These are phyloP conservation scores for Blastobasis adustella DNA, from an alignment of 2,888 invertebrate species.

Conservation along the genomic window DNA sequence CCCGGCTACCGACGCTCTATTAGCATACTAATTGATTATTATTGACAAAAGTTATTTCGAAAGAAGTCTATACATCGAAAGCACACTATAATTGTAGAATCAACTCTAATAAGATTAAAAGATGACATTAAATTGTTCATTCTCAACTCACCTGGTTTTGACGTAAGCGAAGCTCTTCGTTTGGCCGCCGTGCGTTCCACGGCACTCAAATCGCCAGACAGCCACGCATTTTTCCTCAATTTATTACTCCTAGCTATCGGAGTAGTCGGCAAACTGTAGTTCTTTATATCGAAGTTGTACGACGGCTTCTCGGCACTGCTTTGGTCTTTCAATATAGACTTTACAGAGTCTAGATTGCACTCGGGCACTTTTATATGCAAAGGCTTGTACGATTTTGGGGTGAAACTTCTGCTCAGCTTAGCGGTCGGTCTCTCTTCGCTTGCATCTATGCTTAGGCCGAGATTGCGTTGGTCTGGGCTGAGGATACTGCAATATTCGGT, in stretches of 20 bases:
- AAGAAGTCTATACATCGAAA: no score
- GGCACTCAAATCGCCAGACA: constrained; percentile 53
- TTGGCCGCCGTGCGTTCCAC: constrained; percentile 24
- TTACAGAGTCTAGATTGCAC: constrained; percentile 52
- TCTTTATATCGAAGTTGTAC: constrained; percentile 66
- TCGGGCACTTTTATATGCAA: constrained; percentile 65
- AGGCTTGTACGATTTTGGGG: constrained; percentile 64
- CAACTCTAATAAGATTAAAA: no score
- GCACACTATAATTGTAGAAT: no score
- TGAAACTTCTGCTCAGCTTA: constrained; percentile 60
- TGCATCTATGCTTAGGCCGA: constrained; percentile 32
- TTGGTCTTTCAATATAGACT: constrained; percentile 44
- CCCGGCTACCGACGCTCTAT: no score
- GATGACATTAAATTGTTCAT: background rate
- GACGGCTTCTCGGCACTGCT: constrained; percentile 38
- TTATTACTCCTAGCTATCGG: constrained; percentile 73
- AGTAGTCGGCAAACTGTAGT: constrained; percentile 65
- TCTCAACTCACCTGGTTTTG: background rate
- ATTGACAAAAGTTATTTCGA: no score
- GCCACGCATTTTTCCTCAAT: constrained; percentile 70
- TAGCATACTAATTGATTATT: no score
- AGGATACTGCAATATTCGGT: constrained; percentile 68
- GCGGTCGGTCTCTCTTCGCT: constrained; percentile 37
- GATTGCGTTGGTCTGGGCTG: constrained; percentile 50
- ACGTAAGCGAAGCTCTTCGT: constrained; percentile 9